Conservation (phyloP, 2,113 vertebrate species). For the Paraplagusia blochii region DNA sequence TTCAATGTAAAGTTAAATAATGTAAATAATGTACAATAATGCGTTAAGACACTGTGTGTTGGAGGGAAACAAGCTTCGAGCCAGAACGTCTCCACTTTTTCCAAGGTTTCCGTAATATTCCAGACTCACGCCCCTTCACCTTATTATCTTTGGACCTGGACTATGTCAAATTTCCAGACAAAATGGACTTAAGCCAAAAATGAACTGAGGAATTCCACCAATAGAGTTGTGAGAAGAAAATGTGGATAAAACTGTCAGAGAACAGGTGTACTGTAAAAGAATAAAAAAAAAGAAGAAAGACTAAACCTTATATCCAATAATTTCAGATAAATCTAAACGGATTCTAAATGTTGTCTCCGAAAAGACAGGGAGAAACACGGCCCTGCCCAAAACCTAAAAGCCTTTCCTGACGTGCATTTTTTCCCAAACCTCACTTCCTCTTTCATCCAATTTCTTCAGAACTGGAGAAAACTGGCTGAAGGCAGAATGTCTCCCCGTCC, state of each 20-base stretch:
- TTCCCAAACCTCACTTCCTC: constrained; percentile 44
- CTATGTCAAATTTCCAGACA: constrained; percentile 24
- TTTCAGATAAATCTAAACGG: background rate
- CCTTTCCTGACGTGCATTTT: constrained; percentile 48
- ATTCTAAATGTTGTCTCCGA: constrained; percentile 1
- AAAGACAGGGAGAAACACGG: constrained; percentile 22
- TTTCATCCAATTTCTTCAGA: constrained; percentile 40
- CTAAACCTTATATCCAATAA: background rate
- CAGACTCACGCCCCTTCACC: background rate
- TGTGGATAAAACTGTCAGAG: background rate
- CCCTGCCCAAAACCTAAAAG: constrained; percentile 42
- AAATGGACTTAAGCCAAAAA: constrained; percentile 35
- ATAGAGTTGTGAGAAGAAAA: constrained; percentile 15
- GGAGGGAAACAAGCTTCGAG: background rate
- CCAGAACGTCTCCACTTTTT: background rate
- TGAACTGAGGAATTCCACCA: constrained; percentile 23
- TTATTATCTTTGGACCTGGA: constrained; percentile 12
- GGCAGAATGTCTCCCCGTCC: constrained; percentile 13
- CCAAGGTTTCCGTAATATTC: background rate
- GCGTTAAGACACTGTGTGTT: background rate
- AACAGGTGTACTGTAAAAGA: background rate
- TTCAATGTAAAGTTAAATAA: background rate
- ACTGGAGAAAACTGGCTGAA: constrained; percentile 25
- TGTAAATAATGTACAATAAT: background rate
- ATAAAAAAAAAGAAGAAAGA: background rate